Percentiles rank a stretch among this genome's conserved stretches.
Evolutionary conservation across 2,113 vertebrate species (phyloP).

Genomic region (Psittacus erithacus): DNA sequence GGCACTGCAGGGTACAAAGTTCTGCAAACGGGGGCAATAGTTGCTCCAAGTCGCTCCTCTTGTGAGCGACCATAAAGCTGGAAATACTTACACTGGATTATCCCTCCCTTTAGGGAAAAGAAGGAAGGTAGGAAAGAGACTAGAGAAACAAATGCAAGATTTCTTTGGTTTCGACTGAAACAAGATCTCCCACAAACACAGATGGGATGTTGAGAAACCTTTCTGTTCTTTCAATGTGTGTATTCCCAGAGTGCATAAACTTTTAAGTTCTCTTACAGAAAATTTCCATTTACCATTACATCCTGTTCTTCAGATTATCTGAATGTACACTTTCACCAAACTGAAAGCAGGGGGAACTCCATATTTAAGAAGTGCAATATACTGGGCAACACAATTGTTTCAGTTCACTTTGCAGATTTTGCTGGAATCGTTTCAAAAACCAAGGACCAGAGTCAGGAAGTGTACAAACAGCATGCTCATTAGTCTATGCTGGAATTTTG

Average conservation of each 20-base stretch:
- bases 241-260: not conserved
- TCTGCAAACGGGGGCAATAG: not conserved
- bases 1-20: not conserved
- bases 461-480: accelerated
- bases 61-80: not conserved
- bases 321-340: not conserved
- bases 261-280: not conserved
- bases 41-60: not conserved
- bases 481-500: accelerated
- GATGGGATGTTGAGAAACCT: not conserved
- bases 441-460: not conserved
- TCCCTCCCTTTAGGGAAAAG: not conserved
- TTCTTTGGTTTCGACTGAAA: not conserved
- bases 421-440: not conserved
- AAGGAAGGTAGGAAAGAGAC: not conserved
- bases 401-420: not conserved
- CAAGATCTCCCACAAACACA: not conserved
- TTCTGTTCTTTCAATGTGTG: not conserved
- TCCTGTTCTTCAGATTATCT: not conserved
- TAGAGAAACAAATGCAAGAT: not conserved
- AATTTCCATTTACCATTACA: not conserved
- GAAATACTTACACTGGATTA: not conserved
- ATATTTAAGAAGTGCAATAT: not conserved
- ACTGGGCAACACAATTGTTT: not conserved
- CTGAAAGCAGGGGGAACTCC: not conserved